These are phyloP conservation scores for Chrysolina haemoptera DNA, from an alignment of 2,888 invertebrate genomes.

Conservation along the genomic window DNA sequence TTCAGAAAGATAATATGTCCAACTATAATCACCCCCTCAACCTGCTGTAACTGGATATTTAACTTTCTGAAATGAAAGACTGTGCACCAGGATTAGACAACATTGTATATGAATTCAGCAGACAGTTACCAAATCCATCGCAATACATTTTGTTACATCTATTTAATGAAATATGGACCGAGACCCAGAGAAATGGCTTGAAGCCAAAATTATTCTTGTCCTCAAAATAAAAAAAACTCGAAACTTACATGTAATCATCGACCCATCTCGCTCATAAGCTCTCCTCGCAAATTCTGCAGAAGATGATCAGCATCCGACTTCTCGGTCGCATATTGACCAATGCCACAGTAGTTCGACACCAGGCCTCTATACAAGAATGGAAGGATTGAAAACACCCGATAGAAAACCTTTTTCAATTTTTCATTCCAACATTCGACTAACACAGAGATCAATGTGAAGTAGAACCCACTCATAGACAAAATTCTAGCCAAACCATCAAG, in stretches of 20 bases:
- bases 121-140: background rate
- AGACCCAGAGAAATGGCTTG: conserved; percentile 31
- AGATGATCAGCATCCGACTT: no score
- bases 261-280: conserved; percentile 8
- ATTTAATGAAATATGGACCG: conserved; percentile 30
- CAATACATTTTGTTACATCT: conserved; percentile 1
- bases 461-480: no score
- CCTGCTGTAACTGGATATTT: background rate
- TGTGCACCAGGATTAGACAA: background rate
- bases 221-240: conserved; percentile 22
- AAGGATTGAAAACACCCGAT: no score
- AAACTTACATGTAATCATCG: background rate
- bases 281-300: no score
- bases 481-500: no score
- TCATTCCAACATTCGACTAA: no score
- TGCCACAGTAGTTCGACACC: no score
- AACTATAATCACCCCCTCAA: background rate
- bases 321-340: no score
- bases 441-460: no score
- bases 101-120: background rate
- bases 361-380: no score
- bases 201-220: conserved; percentile 33
- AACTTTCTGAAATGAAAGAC: conserved; percentile 12
- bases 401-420: no score
- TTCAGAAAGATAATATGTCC: background rate